Conservation (phyloP, 2,113 vertebrate species). For the Crocuta crocuta region DNA sequence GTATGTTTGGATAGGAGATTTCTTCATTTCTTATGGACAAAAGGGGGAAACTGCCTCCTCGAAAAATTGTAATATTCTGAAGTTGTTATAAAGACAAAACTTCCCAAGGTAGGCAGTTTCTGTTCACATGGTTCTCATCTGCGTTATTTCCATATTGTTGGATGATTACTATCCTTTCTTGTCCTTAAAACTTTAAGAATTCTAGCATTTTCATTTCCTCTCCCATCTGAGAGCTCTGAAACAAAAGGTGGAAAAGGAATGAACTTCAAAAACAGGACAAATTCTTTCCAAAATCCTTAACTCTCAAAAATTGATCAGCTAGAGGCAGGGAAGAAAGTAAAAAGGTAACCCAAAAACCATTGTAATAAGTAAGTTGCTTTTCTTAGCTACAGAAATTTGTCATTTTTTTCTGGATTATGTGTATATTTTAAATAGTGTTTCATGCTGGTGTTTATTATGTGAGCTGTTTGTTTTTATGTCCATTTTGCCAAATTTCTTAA, state of each 20-base stretch:
- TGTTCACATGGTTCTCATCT: background rate
- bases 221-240: background rate
- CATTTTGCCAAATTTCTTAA: slow-evolving; percentile 37
- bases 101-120: background rate
- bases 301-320: background rate
- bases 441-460: background rate
- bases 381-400: slow-evolving; percentile 5
- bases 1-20: background rate
- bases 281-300: slow-evolving; percentile 39
- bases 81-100: background rate
- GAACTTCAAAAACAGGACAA: background rate
- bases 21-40: background rate
- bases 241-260: background rate
- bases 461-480: background rate
- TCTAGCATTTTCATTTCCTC: slow-evolving; percentile 29
- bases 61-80: background rate
- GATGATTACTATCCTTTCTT: slow-evolving; percentile 20
- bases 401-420: background rate
- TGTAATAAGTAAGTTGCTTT: background rate
- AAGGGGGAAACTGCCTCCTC: background rate
- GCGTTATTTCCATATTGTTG: background rate
- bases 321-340: background rate
- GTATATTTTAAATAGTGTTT: background rate
- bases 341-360: background rate
- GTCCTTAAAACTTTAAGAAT: slow-evolving; percentile 6